Conservation (phyloP, 2,797 vertebrate genomes). For the Gallinago solitaria region DNA sequence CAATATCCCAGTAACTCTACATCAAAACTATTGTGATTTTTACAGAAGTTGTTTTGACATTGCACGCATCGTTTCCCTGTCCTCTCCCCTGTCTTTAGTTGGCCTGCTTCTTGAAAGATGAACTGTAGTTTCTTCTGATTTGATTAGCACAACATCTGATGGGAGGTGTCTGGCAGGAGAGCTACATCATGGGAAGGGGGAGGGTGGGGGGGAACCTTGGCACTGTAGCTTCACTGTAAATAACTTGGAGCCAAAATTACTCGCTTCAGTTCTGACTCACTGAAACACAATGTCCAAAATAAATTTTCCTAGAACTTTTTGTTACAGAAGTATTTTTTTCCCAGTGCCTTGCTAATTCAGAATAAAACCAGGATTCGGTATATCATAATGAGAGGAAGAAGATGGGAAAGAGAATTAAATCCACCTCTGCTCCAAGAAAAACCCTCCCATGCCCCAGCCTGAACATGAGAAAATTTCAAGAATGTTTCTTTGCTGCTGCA, state of each 20-base stretch:
- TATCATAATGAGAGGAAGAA: not conserved
- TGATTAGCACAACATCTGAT: not conserved
- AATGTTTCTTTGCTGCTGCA: not conserved
- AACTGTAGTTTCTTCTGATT: not conserved
- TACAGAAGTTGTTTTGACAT: not conserved
- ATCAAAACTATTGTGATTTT: not conserved
- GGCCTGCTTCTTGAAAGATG: not conserved
- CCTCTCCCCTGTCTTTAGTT: not conserved
- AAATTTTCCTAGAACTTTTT: slow-evolving; percentile 6
- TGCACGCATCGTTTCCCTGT: not conserved
- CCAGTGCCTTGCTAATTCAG: not conserved
- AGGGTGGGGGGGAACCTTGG: not conserved
- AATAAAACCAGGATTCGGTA: not conserved
- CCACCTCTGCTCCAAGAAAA: not conserved
- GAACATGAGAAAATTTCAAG: not conserved
- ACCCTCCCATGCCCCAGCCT: not conserved
- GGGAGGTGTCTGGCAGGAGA: not conserved
- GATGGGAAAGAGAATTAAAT: not conserved
- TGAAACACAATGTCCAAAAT: not conserved
- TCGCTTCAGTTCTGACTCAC: not conserved
- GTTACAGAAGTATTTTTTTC: not conserved
- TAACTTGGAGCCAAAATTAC: not conserved
- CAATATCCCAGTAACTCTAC: not conserved
- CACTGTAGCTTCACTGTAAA: not conserved
- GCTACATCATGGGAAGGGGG: not conserved